Base-by-base conservation (phyloP, 2,888 invertebrate genomes). In the Autographa pulchrina region DNA sequence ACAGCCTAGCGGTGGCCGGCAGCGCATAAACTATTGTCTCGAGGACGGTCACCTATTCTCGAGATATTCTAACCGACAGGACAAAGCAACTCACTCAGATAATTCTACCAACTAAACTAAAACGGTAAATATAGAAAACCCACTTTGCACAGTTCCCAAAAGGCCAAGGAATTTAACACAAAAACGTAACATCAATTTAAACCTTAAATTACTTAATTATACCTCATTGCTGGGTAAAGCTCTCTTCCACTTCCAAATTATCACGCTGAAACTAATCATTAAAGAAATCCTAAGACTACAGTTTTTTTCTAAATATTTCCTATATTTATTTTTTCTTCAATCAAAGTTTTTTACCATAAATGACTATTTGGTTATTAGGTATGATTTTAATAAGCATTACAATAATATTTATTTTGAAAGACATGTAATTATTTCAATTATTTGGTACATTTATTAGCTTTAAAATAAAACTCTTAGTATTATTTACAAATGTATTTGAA, bases 21-120 rank as follows among this genome's bases (percentile, higher is more conserved):
- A n/a, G 58, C 43, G 64, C 70, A 60, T 38, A 32, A 63, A 54
- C 80, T 67, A 80, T 79, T 75, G 80, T 75, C 65, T 71, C 60
- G 80, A 64, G 66, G 25, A 25, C 54, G 54, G 38, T 41, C 52
- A 69, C 64, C 72, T 68, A 77, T 75, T 58, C 77, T 71, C 48
- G 48, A 80, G 67, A 80, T 80, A 80, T 72, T 75, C 80, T 80
- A 67, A 64, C 65, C 67, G 56, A 52, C 80, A 32, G 48, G 31
- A 62, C 74, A 38, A 35, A 48, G 67, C 75, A 65, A 72, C 52
- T 65, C 76, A 31, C 65, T 68, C 62, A 63, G 60, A 75, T 77
- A 80, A 75, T 75, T 68, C 62, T 20, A 63, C 67, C 70, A 56
- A 70, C 65, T 13, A 18, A 20, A 56, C 31, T 25, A 31, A 6